Conservation (phyloP, 2,797 vertebrate genomes). For the Melanotaenia pygmaea region DNA sequence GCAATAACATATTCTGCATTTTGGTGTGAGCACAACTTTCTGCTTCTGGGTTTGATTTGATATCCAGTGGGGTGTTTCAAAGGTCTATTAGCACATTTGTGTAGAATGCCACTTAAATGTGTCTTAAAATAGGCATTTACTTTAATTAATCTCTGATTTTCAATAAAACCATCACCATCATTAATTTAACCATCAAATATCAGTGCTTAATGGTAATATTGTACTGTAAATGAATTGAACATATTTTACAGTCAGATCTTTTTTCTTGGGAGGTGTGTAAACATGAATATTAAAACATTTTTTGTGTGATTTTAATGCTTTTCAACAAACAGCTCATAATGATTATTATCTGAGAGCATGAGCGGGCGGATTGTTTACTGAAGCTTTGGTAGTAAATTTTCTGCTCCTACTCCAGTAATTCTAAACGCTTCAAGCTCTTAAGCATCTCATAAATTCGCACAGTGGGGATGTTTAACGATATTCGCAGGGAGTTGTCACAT, state of each 20-base stretch:
- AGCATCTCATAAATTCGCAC: slow-evolving; percentile 19
- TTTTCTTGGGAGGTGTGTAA: too few species aligned
- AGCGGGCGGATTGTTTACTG: slow-evolving; percentile 24
- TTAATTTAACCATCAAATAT: too few species aligned
- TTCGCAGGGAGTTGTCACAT: slow-evolving; percentile 24
- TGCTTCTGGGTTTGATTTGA: not conserved
- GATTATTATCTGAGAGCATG: slow-evolving; percentile 12
- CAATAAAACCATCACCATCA: too few species aligned
- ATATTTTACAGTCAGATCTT: too few species aligned
- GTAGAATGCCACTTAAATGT: not conserved
- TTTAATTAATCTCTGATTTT: not conserved
- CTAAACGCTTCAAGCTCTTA: slow-evolving; percentile 14
- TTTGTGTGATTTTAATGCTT: not conserved
- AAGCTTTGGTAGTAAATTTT: slow-evolving; percentile 23
- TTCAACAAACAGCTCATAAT: slow-evolving; percentile 14
- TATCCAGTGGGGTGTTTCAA: not conserved
- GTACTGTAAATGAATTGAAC: too few species aligned
- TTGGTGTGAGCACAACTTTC: not conserved
- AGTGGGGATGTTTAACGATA: slow-evolving; percentile 7
- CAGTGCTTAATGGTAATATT: too few species aligned
- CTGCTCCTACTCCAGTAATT: slow-evolving; percentile 4
- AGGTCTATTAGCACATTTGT: not conserved
- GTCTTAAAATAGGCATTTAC: not conserved
- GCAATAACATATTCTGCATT: not conserved
- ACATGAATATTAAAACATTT: not conserved